Conservation (phyloP, 2,113 vertebrate genomes). For the Nymphicus hollandicus region DNA sequence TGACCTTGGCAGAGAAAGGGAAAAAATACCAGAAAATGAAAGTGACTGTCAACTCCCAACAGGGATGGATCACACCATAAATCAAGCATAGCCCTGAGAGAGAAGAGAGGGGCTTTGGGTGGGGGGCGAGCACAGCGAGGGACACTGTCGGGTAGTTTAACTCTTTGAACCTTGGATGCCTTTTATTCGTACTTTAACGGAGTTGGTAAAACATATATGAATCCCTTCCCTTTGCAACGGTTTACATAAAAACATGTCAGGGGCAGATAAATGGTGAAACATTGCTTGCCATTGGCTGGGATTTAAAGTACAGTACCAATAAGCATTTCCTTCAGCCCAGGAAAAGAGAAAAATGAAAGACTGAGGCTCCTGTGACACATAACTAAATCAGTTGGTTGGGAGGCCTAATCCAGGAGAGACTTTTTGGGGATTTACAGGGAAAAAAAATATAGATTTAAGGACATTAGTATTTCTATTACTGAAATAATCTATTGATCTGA, state of each 20-base stretch:
- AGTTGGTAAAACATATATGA: not conserved
- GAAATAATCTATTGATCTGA: conserved; percentile 46
- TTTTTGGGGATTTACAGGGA: conserved; percentile 23
- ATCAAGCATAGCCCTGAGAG: conserved; percentile 77
- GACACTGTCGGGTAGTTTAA: conserved; percentile 60
- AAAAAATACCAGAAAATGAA: conserved; percentile 86
- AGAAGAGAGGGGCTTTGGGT: conserved; percentile 18
- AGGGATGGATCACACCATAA: conserved; percentile 85
- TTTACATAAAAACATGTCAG: conserved; percentile 46
- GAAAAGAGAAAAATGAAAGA: conserved; percentile 58
- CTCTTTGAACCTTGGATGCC: conserved; percentile 69
- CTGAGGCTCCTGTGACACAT: conserved; percentile 46
- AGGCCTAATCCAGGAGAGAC: conserved; percentile 39
- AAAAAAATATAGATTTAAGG: conserved; percentile 39
- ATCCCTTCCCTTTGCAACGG: not conserved
- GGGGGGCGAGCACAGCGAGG: not conserved
- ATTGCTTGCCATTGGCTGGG: not conserved
- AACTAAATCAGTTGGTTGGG: conserved; percentile 55
- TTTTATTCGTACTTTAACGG: not conserved
- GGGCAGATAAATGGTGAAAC: not conserved
- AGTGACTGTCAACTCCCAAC: conserved; percentile 88
- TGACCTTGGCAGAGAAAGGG: conserved; percentile 87
- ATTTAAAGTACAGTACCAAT: conserved; percentile 48
- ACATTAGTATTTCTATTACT: conserved; percentile 42
- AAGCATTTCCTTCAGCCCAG: conserved; percentile 6